Base-by-base conservation (phyloP, 2,888 invertebrate genomes). In the Drosophila colorata region DNA sequence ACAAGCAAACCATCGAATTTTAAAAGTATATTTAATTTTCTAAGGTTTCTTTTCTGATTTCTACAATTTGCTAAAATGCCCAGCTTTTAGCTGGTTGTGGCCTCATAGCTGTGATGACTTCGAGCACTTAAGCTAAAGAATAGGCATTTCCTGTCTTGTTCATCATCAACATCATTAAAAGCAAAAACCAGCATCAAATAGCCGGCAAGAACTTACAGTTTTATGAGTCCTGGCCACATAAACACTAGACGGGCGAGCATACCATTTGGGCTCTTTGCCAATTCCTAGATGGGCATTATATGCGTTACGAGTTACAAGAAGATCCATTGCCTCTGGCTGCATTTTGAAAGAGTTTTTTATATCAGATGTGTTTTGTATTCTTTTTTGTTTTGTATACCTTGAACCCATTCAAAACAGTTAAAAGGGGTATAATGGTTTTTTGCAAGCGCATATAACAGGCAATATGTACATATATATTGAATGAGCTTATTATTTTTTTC, bases 261-360 rank as follows among this genome's bases (percentile, higher is more conserved):
- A 44, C 52, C 76, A 65, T 71, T 82, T 75, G 75, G 75, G 66
- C 25, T 70, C 75, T 74, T 77, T 56, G 79, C 82, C 69, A 74
- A 77, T 81, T 81, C 82, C 72, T 69, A 61, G 80, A 49, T 74
- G 66, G 49, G 25, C 49, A 57, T 77, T 33, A 66, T 71, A 74
- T 66, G 71, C 71, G 48, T 66, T 77, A 46, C 61, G 60, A 66
- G 63, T 63, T 67, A 69, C 71, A 67, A 69, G 61, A 80, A 75
- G 84, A 83, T 71, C 74, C 81, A 81, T 78, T 84, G 87, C 82
- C 76, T 47, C 35, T 70, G 74, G 66, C 76, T 81, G 79, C 82
- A 69, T 87, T 76, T 78, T 67, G 51, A 74, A 64, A 69, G 69
- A 66, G 37, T 33, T 48, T 63, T 41, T 56, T 8, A n/a, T 48